phyloP scores from a whole-genome alignment of 2,113 vertebrate genomes.

The Panthera leo region DNA sequence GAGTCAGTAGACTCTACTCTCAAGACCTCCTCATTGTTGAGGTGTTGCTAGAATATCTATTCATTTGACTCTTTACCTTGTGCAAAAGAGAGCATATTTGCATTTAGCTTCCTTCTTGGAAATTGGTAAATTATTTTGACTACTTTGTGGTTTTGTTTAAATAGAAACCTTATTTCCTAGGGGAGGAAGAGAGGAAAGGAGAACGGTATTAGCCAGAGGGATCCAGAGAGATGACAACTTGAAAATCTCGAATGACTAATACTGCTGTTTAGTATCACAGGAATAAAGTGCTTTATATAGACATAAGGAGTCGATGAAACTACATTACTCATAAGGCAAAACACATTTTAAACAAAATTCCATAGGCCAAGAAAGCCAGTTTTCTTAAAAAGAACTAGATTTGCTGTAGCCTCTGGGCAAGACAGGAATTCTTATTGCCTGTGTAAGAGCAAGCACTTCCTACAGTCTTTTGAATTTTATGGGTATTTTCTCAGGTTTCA shows the following conservation, averaged over 20 bases:
- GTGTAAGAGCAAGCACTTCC: neutral
- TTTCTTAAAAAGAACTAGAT: constrained; percentile 14
- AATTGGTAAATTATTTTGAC: neutral
- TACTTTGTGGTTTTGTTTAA: neutral
- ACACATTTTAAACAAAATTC: constrained; percentile 34
- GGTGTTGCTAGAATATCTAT: neutral
- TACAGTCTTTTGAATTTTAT: constrained; percentile 35
- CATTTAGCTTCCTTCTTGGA: neutral
- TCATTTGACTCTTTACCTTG: neutral
- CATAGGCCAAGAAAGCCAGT: neutral
- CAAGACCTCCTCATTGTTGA: neutral
- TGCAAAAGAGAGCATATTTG: neutral
- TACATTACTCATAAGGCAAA: neutral
- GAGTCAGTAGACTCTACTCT: neutral
- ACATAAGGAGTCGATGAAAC: neutral
- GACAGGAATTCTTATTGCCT: neutral
- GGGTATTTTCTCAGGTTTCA: constrained; percentile 22
- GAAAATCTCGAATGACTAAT: neutral
- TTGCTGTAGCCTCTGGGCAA: neutral
- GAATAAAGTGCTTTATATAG: neutral
- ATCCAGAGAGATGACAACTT: neutral
- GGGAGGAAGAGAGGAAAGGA: neutral
- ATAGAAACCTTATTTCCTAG: neutral
- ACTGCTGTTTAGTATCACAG: neutral
- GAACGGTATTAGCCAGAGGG: neutral